phyloP scores from a whole-genome alignment of 2,888 invertebrate species.

The Lordiphosa fenestrarum region DNA sequence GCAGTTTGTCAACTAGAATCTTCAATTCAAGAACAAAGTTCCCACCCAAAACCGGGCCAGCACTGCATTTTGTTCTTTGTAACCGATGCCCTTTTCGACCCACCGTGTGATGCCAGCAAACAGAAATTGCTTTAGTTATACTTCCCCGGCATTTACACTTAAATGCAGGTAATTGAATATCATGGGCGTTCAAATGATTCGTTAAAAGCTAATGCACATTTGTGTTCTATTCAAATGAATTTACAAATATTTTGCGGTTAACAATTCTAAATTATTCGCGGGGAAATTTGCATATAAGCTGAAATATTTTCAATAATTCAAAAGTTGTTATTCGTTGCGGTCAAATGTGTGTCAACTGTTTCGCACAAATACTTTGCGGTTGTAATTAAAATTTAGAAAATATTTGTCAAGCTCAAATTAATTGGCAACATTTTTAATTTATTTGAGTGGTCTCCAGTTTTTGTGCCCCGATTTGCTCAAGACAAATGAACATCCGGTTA shows the following conservation, averaged over 20 bases:
- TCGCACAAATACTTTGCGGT: constrained; percentile 16
- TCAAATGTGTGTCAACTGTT: constrained; percentile 14
- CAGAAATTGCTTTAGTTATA: constrained; percentile 38
- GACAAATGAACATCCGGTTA: too few relatives aligned
- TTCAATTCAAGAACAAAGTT: too few relatives aligned
- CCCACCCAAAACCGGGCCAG: too few relatives aligned
- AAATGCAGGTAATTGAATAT: constrained; percentile 57
- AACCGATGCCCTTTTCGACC: constrained; percentile 2
- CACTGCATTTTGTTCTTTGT: too few relatives aligned
- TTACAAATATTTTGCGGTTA: constrained; percentile 16
- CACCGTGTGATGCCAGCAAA: constrained; percentile 21
- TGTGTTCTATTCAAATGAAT: constrained; percentile 15
- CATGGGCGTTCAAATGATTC: constrained; percentile 24
- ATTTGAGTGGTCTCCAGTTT: too few relatives aligned
- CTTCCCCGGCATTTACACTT: constrained; percentile 21
- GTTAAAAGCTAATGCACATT: constrained; percentile 23
- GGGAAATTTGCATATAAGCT: constrained; percentile 3
- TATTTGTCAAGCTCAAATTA: neutral
- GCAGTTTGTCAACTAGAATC: too few relatives aligned
- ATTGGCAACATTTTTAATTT: too few relatives aligned
- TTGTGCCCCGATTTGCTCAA: too few relatives aligned
- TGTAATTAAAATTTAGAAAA: neutral
- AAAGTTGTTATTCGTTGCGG: too few relatives aligned
- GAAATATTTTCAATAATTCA: too few relatives aligned
- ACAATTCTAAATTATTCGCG: constrained; percentile 1